phyloP scores from a whole-genome alignment of 2,888 invertebrate genomes.

The Adineta ricciae region DNA sequence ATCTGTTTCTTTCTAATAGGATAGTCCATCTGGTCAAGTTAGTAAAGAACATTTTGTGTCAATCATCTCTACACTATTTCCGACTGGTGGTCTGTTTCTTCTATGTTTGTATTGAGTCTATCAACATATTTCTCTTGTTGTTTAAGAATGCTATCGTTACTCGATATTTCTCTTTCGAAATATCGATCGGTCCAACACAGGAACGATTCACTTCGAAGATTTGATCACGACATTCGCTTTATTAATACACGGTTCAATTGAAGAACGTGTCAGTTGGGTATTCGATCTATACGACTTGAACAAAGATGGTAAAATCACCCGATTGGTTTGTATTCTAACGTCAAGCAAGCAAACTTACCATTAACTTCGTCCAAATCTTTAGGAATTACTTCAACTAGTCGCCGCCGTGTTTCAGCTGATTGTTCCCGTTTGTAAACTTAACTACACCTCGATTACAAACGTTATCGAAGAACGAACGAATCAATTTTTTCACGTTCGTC shows the following conservation, averaged over 20 bases:
- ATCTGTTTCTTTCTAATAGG: not conserved
- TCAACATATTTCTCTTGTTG: not conserved
- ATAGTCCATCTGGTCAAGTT: not conserved
- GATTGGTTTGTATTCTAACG: not conserved
- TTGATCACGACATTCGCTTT: not conserved
- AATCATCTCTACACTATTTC: not conserved
- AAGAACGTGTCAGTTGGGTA: conserved; percentile 6
- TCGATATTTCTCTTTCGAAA: not conserved
- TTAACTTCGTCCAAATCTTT: not conserved
- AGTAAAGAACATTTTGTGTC: not conserved
- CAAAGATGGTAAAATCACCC: not conserved
- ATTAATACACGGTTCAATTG: not conserved
- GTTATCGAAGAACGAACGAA: not conserved
- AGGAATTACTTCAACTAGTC: not conserved
- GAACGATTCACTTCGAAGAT: not conserved
- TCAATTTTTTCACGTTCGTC: not conserved
- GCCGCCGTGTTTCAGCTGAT: not conserved
- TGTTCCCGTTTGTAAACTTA: not conserved
- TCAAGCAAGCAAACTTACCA: not conserved
- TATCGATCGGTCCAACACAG: not conserved
- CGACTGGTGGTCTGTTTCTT: not conserved
- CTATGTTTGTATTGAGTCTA: not conserved
- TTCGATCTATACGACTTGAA: conserved; percentile 13
- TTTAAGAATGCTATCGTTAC: not conserved
- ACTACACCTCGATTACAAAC: not conserved